phyloP scores from a whole-genome alignment of 2,797 vertebrate species.

The Buphagus erythrorhynchus region DNA sequence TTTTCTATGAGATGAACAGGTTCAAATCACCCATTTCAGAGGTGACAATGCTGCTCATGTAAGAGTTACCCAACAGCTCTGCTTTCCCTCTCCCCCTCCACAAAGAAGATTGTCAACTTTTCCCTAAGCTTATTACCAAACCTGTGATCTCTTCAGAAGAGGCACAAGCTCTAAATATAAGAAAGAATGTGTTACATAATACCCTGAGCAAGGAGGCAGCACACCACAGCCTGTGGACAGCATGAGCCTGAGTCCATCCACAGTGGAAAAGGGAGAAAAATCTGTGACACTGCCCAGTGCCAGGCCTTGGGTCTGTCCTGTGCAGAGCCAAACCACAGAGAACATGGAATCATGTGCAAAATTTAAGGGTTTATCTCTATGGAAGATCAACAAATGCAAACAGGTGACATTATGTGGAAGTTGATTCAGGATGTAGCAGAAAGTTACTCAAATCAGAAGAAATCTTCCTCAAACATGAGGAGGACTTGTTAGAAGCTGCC shows the following conservation, averaged over 20 bases:
- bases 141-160: constrained; percentile 30
- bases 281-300: neutral
- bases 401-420: neutral
- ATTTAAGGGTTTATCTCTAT: neutral
- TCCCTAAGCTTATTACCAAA: constrained; percentile 39
- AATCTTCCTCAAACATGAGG: neutral
- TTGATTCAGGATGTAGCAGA: neutral
- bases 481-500: neutral
- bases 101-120: neutral
- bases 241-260: rapidly evolving
- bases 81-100: neutral
- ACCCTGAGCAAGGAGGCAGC: neutral
- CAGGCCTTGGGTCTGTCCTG: neutral
- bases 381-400: neutral
- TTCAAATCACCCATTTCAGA: neutral
- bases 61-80: neutral
- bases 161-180: constrained; percentile 26
- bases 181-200: constrained; percentile 3
- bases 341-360: rapidly evolving
- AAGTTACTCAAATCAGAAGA: neutral
- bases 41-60: neutral
- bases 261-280: neutral
- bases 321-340: neutral
- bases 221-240: neutral
- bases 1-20: neutral